phyloP scores from a whole-genome alignment of 2,797 vertebrate species.

The Melanotaenia nigrans region DNA sequence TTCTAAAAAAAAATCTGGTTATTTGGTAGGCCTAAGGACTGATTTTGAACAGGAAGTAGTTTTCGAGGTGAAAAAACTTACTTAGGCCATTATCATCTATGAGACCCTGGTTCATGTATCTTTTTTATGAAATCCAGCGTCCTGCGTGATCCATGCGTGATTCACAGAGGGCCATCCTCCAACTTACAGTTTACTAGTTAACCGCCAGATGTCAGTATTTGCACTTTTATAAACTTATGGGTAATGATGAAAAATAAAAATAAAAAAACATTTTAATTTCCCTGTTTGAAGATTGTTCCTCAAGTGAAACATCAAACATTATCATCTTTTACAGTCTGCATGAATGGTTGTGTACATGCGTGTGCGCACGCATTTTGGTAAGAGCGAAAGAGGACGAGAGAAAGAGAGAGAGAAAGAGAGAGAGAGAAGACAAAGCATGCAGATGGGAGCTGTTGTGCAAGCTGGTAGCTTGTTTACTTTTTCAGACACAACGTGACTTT shows the following conservation, averaged over 20 bases:
- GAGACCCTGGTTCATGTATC: not conserved
- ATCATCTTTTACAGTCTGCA: not conserved
- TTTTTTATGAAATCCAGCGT: not conserved
- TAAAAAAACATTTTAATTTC: no score
- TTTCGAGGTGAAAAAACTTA: not conserved
- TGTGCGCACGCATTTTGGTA: not conserved
- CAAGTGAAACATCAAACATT: not conserved
- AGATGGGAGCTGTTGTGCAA: not conserved
- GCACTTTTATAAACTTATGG: not conserved
- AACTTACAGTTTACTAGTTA: not conserved
- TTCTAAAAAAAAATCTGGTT: no score
- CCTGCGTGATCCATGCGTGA: no score
- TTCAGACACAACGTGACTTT: not conserved
- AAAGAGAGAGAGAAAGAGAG: no score
- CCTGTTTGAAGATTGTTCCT: not conserved
- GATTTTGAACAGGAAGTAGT: not conserved
- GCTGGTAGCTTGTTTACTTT: not conserved
- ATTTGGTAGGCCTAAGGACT: not conserved
- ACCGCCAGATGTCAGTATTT: constrained; percentile 7
- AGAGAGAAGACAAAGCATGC: not conserved
- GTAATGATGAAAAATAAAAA: no score
- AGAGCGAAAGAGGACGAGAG: no score
- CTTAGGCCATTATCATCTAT: no score
- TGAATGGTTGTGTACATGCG: not conserved
- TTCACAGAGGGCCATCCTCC: not conserved